A percentile compares a stretch with the other conserved stretches of the same genome.
phyloP scores from a whole-genome alignment of 1,140 invertebrate genomes.

The Harlomillsia oculata region DNA sequence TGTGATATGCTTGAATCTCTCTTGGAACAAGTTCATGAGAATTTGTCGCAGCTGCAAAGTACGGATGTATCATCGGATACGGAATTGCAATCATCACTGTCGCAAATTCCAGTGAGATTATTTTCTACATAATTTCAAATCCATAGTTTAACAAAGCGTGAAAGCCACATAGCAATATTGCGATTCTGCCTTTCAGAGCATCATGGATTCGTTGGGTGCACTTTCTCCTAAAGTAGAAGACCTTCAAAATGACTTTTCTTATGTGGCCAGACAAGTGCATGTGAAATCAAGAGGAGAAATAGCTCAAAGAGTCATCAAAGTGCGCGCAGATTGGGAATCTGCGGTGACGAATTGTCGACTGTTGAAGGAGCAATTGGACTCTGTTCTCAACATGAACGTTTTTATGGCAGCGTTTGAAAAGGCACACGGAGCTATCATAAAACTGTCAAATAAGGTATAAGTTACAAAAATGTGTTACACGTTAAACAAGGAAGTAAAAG shows the following conservation, averaged over 20 bases:
- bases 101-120: no score
- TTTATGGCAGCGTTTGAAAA: no score
- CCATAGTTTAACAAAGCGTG: no score
- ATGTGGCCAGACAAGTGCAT: conserved; percentile 17
- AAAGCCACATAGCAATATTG: not conserved
- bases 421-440: no score
- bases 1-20: conserved; percentile 24
- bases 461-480: no score
- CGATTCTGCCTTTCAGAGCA: not conserved
- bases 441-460: no score
- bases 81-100: not conserved
- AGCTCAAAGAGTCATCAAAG: conserved; percentile 19
- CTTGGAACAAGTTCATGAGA: conserved; percentile 20
- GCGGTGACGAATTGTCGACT: not conserved
- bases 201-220: conserved; percentile 12
- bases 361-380: no score
- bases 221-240: conserved; percentile 28
- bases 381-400: no score
- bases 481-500: no score
- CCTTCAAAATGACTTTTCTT: conserved; percentile 22
- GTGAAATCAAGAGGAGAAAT: conserved; percentile 9
- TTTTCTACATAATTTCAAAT: no score
- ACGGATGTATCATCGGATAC: not conserved
- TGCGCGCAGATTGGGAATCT: conserved; percentile 15
- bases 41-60: conserved; percentile 5